Percentiles rank a stretch among this genome's conserved stretches.
Conservation (phyloP, 2,113 vertebrate genomes). For the Phylloscopus trochiloides region DNA sequence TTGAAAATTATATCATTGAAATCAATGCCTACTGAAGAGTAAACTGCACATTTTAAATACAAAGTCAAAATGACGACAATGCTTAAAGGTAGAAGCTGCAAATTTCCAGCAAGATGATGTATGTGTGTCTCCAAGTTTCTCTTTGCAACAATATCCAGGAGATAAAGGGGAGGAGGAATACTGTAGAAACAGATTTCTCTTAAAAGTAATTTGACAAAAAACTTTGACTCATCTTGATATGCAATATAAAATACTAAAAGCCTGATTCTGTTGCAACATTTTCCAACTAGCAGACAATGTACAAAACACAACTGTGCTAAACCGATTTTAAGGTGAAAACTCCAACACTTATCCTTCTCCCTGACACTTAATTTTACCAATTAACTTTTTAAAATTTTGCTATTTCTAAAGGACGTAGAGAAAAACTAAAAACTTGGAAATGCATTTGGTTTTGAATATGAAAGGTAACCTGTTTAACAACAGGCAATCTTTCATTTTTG, state of each 20-base stretch:
- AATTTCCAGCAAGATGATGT: not conserved
- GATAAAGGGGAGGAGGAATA: not conserved
- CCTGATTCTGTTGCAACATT: not conserved
- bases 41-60: not conserved
- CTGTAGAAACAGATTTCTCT: not conserved
- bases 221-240: not conserved
- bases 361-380: not conserved
- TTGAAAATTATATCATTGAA: not conserved
- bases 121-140: not conserved
- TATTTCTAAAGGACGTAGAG: not conserved
- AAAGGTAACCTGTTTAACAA: constrained; percentile 74
- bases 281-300: not conserved
- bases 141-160: not conserved
- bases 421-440: not conserved
- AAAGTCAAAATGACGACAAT: not conserved
- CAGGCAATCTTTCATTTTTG: constrained; percentile 70
- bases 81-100: not conserved
- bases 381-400: not conserved
- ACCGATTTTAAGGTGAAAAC: not conserved
- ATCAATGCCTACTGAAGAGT: not conserved
- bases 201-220: not conserved
- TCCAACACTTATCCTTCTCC: not conserved
- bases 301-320: not conserved
- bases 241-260: not conserved
- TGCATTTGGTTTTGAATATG: constrained; percentile 5